Evolutionary conservation across 2,113 vertebrate genomes (phyloP).

Genomic region (Apodemus sylvaticus): DNA sequence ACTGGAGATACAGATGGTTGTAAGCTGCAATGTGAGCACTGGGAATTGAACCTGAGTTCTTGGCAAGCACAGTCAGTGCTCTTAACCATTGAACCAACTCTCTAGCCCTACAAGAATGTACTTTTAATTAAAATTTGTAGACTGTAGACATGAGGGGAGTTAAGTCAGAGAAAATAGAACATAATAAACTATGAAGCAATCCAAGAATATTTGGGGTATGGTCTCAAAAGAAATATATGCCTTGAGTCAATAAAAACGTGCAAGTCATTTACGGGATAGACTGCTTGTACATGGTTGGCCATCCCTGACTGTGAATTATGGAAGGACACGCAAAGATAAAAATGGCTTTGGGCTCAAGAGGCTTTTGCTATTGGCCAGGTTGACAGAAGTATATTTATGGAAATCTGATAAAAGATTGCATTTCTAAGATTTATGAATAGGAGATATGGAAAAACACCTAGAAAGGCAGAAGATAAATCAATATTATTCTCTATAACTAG

Average conservation of each 20-base stretch:
- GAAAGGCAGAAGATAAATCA: conserved; percentile 32
- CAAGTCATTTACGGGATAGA: background rate
- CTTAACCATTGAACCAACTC: background rate
- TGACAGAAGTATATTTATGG: background rate
- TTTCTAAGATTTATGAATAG: conserved; percentile 8
- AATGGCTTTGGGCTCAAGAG: background rate
- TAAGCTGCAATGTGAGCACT: background rate
- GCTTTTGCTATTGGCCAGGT: conserved; percentile 33
- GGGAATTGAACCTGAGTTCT: background rate
- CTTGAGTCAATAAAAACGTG: background rate
- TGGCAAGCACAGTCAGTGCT: background rate
- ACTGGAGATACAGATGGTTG: background rate
- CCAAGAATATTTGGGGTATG: background rate
- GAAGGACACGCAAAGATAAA: background rate
- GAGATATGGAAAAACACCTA: background rate
- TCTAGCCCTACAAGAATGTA: background rate
- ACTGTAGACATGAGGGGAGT: background rate
- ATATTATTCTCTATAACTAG: background rate
- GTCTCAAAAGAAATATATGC: background rate
- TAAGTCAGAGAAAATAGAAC: background rate
- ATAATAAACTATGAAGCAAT: background rate
- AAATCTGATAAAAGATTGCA: background rate
- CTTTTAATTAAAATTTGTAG: conserved; percentile 29
- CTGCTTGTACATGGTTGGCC: background rate
- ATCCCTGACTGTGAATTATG: background rate